phyloP scores from a whole-genome alignment of 1,140 invertebrate genomes.

The Anoplolepis gracilipes region DNA sequence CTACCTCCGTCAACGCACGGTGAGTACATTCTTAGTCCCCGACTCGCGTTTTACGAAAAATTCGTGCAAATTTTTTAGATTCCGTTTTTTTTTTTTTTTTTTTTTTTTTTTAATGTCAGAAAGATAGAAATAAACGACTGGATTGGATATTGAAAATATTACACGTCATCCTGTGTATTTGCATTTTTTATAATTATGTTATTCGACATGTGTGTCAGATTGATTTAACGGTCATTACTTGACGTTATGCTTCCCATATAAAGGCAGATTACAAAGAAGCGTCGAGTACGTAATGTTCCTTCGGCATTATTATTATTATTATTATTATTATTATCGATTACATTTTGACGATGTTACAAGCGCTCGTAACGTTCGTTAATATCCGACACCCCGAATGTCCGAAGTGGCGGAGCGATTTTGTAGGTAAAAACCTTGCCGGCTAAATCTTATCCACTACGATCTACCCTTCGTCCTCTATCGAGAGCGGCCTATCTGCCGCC shows the following conservation, averaged over 20 bases:
- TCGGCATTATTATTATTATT: background rate
- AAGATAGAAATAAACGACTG: too few species aligned
- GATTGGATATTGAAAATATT: background rate
- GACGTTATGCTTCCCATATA: background rate
- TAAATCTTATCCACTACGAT: conserved; percentile 80
- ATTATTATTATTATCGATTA: conserved; percentile 10
- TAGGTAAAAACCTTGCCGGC: conserved; percentile 66
- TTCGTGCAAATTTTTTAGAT: background rate
- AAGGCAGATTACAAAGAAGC: background rate
- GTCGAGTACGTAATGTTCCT: background rate
- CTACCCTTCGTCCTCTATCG: conserved; percentile 75
- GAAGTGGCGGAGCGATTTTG: conserved; percentile 20
- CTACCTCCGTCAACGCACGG: conserved; percentile 90
- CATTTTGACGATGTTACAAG: conserved; percentile 46
- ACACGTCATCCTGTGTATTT: background rate
- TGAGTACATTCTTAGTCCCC: conserved; percentile 85
- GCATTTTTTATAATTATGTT: too few species aligned
- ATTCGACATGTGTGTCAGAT: background rate
- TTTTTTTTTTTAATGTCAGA: too few species aligned
- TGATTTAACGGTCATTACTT: background rate
- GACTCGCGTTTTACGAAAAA: conserved; percentile 42
- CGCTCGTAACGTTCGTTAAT: conserved; percentile 50
- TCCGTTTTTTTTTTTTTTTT: background rate
- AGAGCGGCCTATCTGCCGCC: conserved; percentile 80
- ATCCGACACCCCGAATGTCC: conserved; percentile 30